Base-by-base conservation (phyloP, 1,140 invertebrate species). In the Anastrepha ludens region DNA sequence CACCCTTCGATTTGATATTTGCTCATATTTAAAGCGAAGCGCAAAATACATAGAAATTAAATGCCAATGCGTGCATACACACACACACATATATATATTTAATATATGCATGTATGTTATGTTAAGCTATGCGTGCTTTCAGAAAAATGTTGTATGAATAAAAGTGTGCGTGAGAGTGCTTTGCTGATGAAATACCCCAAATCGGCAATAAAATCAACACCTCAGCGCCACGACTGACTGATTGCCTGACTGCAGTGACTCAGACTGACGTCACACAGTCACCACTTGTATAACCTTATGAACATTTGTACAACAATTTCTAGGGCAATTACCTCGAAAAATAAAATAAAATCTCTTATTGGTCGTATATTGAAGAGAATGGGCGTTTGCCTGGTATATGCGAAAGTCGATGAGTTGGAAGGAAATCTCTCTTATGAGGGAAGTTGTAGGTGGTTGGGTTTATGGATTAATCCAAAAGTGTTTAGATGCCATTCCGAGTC, bases 151-250 rank as follows among this genome's bases (percentile, higher is more conserved):
- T 29, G 29, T 29, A 29, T 29, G 29, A 20, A 29, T 9, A 65
- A 13, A 67, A 67, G 39, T 67, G 11, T 64, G 62, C 6, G n/a
- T 64, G n/a, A 20, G 6, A 1, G 4, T 74, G 67, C 67, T 44
- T 29, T 15, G 41, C 67, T 17, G 67, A 70, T 70, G 67, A 47
- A 70, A 70, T 70, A 44, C 67, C 41, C 2, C 9, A 74, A 74
- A 41, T 74, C 17, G 41, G 67, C 67, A 74, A 74, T 74, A 74
- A 74, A 74, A 74, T 74, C 67, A 74, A 74, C 67, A 74, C 44
- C 41, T 74, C 67, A 47, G 6, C 67, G n/a, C 3, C 41, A 47
- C 67, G 41, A 47, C 41, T 74, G 67, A 44, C 41, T 74, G 67
- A 62, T 29, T 29, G 29, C 29, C 60, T 62, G 60, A 15, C 41